Conservation (phyloP, 2,888 invertebrate genomes). For the Carabus problematicus region DNA sequence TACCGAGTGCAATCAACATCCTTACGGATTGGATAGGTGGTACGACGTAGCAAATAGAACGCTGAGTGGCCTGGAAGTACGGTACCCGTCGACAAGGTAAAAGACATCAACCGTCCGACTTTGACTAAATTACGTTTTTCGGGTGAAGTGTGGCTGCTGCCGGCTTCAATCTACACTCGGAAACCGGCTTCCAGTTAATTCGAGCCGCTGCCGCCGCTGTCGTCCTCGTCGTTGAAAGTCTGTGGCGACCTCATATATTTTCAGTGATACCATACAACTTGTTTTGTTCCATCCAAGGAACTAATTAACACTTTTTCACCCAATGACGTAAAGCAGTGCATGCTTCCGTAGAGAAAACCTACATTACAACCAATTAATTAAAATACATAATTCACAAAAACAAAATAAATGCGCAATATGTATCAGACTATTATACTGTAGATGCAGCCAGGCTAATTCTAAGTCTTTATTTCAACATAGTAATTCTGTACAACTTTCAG, state of each 20-base stretch:
- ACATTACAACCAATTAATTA: too few relatives aligned
- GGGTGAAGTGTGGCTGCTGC: constrained; percentile 16
- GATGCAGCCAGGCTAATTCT: too few relatives aligned
- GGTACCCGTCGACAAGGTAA: constrained; percentile 4
- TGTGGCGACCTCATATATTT: constrained; percentile 16
- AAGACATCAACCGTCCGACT: constrained; percentile 10
- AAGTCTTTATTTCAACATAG: too few relatives aligned
- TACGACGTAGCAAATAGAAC: not conserved
- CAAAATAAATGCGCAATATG: too few relatives aligned
- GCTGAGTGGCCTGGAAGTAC: not conserved
- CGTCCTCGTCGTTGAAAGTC: too few relatives aligned
- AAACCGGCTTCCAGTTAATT: too few relatives aligned
- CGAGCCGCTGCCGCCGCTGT: too few relatives aligned
- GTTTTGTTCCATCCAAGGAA: constrained; percentile 17
- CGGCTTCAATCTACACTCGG: constrained; percentile 15
- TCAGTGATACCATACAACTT: constrained; percentile 23
- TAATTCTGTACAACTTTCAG: too few relatives aligned
- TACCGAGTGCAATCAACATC: constrained; percentile 10
- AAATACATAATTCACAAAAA: too few relatives aligned
- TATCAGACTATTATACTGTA: too few relatives aligned
- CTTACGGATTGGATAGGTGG: constrained; percentile 20
- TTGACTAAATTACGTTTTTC: constrained; percentile 32
- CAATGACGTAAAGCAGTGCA: too few relatives aligned
- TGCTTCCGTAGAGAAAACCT: too few relatives aligned
- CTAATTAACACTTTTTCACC: constrained; percentile 5